These are phyloP conservation scores for Belgica antarctica DNA, from an alignment of 2,888 invertebrate species.

Conservation along the genomic window DNA sequence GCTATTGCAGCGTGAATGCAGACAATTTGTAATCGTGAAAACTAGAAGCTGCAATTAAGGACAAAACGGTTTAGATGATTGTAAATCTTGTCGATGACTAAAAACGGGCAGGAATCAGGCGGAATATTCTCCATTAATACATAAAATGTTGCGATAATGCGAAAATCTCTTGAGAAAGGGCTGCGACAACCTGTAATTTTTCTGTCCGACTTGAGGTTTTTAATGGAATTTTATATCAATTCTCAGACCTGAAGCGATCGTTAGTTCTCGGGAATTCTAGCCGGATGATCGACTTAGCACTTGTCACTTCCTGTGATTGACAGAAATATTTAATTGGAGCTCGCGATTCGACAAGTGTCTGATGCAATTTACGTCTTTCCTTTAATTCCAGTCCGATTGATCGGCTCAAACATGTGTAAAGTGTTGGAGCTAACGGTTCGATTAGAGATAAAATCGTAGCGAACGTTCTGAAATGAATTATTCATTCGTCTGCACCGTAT, in stretches of 20 bases:
- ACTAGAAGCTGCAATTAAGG: conserved; percentile 16
- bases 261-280: neutral
- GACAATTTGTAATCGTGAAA: conserved; percentile 9
- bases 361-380: neutral
- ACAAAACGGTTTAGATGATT: neutral
- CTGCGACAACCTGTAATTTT: neutral
- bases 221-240: no score
- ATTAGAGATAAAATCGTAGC: neutral
- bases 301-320: conserved; percentile 4
- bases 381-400: neutral
- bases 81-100: no score
- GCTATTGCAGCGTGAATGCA: neutral
- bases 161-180: no score
- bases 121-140: no score
- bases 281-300: conserved; percentile 6
- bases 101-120: neutral
- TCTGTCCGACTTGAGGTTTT: no score
- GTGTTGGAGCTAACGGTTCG: conserved; percentile 29
- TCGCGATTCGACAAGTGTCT: conserved; percentile 11
- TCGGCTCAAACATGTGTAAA: conserved; percentile 17
- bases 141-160: no score
- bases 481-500: no score
- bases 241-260: neutral
- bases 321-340: conserved; percentile 24
- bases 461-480: neutral